Conservation (phyloP, 2,797 vertebrate species). For the Sphenopsis melanotis region DNA sequence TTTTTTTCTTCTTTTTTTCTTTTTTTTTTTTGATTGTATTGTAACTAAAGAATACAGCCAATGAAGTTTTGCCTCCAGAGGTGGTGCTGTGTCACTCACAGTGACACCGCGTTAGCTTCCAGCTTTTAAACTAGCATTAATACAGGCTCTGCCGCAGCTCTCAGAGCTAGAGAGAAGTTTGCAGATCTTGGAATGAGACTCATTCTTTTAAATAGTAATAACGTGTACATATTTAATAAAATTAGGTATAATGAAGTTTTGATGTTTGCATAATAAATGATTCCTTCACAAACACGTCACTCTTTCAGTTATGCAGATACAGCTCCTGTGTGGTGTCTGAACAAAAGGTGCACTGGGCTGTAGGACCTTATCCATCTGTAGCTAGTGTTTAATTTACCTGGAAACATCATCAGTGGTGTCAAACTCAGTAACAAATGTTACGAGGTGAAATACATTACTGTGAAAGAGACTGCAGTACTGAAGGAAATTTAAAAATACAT, state of each 20-base stretch:
- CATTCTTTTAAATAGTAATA: constrained; percentile 58
- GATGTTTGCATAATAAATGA: constrained; percentile 48
- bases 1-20: background rate
- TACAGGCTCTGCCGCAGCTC: constrained; percentile 67
- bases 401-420: background rate
- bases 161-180: constrained; percentile 65
- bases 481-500: background rate
- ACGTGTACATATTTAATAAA: constrained; percentile 72
- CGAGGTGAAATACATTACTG: background rate
- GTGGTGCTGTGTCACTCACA: constrained; percentile 35
- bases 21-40: constrained; percentile 34
- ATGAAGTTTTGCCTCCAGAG: constrained; percentile 52
- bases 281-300: background rate
- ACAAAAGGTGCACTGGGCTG: background rate
- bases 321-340: background rate
- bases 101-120: constrained; percentile 49
- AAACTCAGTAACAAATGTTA: background rate
- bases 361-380: background rate
- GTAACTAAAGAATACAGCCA: constrained; percentile 34
- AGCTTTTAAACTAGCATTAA: constrained; percentile 72
- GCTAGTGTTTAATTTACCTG: background rate
- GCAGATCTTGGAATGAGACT: constrained; percentile 65
- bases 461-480: background rate
- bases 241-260: constrained; percentile 21
- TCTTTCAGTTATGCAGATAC: background rate